Evolutionary conservation across 2,113 vertebrate genomes (phyloP).

Genomic region (Casuarius casuarius): DNA sequence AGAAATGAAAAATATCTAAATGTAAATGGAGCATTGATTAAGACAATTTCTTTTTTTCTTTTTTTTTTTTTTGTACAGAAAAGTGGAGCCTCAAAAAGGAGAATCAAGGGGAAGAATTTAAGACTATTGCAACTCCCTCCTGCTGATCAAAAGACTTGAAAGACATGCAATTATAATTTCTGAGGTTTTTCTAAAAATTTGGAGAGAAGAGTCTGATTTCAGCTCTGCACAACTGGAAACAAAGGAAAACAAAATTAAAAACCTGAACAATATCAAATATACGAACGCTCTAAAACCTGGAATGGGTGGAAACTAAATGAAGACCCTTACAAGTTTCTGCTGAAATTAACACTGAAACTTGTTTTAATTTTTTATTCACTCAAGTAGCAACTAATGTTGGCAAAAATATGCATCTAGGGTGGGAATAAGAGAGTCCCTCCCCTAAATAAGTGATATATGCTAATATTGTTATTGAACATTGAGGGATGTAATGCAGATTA

Average conservation of each 20-base stretch:
- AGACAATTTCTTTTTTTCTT: not conserved
- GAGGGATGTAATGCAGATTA: not conserved
- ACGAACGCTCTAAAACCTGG: not conserved
- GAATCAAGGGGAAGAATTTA: not conserved
- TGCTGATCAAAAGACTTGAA: not conserved
- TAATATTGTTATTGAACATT: not conserved
- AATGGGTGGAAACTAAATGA: not conserved
- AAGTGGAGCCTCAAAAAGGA: not conserved
- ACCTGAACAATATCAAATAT: not conserved
- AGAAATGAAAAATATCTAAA: not conserved
- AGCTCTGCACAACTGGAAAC: not conserved
- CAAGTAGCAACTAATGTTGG: not conserved
- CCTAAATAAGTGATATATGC: not conserved
- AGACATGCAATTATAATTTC: not conserved
- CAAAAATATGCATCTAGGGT: not conserved
- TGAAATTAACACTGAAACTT: not conserved
- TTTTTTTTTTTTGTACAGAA: not conserved
- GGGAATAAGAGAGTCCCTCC: not conserved
- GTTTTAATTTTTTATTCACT: not conserved
- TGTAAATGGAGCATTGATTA: constrained; percentile 18
- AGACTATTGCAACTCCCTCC: not conserved
- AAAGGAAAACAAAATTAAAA: not conserved
- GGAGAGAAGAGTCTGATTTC: not conserved
- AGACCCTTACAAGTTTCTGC: not conserved
- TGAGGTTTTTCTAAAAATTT: not conserved